Conservation (phyloP, 1,140 invertebrate genomes). For the Heliconius nattereri region DNA sequence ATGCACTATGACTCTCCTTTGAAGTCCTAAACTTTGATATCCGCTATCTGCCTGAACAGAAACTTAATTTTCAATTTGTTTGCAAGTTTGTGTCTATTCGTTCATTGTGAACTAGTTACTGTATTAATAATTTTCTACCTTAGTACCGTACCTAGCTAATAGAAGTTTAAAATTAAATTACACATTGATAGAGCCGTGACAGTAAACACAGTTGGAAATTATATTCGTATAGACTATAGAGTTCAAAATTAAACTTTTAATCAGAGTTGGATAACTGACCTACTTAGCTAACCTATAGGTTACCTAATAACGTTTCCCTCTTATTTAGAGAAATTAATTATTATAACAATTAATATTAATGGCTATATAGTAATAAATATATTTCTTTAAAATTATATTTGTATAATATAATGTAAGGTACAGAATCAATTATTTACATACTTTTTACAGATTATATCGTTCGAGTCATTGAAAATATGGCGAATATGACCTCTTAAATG, state of each 20-base stretch:
- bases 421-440: too few species aligned
- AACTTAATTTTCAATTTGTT: constrained; percentile 2
- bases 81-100: not conserved
- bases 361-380: too few species aligned
- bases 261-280: not conserved
- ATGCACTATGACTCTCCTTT: not conserved
- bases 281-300: not conserved
- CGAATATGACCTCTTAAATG: not conserved
- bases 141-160: not conserved
- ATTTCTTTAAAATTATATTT: too few species aligned
- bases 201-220: not conserved
- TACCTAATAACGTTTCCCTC: not conserved
- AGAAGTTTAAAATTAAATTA: not conserved
- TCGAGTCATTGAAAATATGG: too few species aligned
- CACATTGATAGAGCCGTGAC: not conserved
- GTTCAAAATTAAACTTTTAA: not conserved
- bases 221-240: not conserved
- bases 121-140: constrained; percentile 1
- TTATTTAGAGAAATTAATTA: too few species aligned
- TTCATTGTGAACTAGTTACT: constrained; percentile 2
- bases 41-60: not conserved
- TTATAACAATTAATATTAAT: too few species aligned
- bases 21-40: not conserved
- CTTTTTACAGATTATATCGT: too few species aligned
- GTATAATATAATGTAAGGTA: too few species aligned